Conservation (phyloP, 2,113 vertebrate species). For the Rutilus rutilus region DNA sequence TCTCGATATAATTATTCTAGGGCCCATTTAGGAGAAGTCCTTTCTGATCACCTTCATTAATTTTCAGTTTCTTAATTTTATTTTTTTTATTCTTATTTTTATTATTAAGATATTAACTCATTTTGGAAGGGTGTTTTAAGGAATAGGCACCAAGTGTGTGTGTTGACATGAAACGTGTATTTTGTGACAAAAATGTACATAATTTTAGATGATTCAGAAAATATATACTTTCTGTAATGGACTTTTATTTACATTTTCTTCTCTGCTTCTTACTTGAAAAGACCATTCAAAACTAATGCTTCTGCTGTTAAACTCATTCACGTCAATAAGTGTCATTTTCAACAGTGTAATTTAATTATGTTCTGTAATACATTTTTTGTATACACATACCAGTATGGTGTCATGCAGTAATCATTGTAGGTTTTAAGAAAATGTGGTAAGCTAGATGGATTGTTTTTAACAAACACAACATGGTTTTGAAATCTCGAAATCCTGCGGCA, state of each 20-base stretch:
- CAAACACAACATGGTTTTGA: conserved; percentile 22
- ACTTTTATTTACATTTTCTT: conserved; percentile 54
- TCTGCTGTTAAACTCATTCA: conserved; percentile 66
- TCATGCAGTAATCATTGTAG: conserved; percentile 77
- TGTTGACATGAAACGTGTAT: conserved; percentile 67
- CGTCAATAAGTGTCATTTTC: conserved; percentile 61
- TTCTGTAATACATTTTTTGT: conserved; percentile 76
- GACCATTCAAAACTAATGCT: conserved; percentile 55
- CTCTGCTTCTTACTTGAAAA: conserved; percentile 73
- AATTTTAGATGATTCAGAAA: conserved; percentile 65
- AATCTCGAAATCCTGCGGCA: conserved; percentile 1
- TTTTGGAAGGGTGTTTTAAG: conserved; percentile 55
- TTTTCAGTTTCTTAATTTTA: conserved; percentile 42
- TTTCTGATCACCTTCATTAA: conserved; percentile 48
- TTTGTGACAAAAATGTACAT: conserved; percentile 78
- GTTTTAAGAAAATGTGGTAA: conserved; percentile 70
- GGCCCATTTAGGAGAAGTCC: conserved; percentile 48
- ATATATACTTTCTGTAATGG: conserved; percentile 62
- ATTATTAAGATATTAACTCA: conserved; percentile 53
- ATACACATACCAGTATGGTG: conserved; percentile 75
- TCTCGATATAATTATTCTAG: conserved; percentile 54
- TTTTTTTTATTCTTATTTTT: neutral
- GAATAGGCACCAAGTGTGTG: conserved; percentile 51
- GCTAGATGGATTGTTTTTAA: conserved; percentile 46
- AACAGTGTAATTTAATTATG: conserved; percentile 73